These are phyloP conservation scores for Peucedramus taeniatus DNA, from an alignment of 2,113 vertebrate species.

Conservation along the genomic window DNA sequence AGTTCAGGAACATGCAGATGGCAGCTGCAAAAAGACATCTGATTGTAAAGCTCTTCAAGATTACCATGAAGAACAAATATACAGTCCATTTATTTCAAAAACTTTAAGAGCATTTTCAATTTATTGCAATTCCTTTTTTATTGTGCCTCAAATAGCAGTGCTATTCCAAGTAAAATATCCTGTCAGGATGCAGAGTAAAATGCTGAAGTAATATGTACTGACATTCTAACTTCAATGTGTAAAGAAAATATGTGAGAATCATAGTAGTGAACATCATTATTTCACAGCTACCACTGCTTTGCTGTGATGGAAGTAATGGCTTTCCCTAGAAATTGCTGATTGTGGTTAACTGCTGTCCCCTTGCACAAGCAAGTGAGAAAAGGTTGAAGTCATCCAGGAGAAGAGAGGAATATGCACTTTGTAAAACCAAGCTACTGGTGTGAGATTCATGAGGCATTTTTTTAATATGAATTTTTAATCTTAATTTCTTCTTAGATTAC, in stretches of 20 bases:
- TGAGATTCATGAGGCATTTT: fast-evolving
- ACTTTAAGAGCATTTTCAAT: neutral
- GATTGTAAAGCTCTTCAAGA: constrained; percentile 37
- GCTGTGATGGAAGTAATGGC: neutral
- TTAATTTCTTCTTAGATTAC: neutral
- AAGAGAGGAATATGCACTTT: neutral
- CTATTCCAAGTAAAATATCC: neutral
- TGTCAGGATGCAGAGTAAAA: constrained; percentile 11
- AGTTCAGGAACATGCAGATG: constrained; percentile 26
- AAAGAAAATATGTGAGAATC: neutral
- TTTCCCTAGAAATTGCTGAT: neutral
- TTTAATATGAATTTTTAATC: neutral
- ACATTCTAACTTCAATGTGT: neutral
- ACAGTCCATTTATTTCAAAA: neutral
- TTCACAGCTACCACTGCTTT: neutral
- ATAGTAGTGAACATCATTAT: neutral
- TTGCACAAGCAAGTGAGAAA: neutral
- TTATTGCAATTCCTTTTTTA: neutral
- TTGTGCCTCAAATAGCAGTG: neutral
- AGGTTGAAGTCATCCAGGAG: neutral
- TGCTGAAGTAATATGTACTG: constrained; percentile 1
- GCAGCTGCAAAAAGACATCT: neutral
- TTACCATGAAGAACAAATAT: constrained; percentile 33
- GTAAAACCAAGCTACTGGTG: neutral
- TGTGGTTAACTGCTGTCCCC: neutral